Evolutionary conservation across 64 coral and sea anemone species (phyloP), one percentile per base, ranked within the genome.

Genomic region (Pocillopora verrucosa): DNA sequence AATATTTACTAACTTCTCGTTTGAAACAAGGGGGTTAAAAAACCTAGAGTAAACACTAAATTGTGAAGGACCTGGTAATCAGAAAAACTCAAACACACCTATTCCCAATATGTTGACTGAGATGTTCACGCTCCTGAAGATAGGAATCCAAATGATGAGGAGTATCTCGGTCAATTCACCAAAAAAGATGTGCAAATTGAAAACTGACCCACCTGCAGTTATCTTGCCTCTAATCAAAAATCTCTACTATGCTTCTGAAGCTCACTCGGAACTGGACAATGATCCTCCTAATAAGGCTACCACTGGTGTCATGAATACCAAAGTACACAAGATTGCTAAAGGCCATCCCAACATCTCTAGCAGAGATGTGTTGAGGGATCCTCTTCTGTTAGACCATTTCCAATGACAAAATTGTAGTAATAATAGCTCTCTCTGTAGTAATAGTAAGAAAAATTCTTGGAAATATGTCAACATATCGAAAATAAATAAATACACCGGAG

Each of bases 211-310:
- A 87, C n/a, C 92, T 88, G 73, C n/a, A n/a, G 82, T 77, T 61
- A 94, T 90, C 20, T 94, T 94, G 80, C 88, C 88, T 20, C 80
- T 94, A 20, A 90, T 94, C 60, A 77, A n/a, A 79, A 94, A 94
- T 58, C 81, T 90, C 24, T 87, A 94, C 61, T 5, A 34, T 9
- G 41, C 12, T 62, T 12, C 80, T 76, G 77, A 90, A 73, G 56
- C 73, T 62, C 37, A 72, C 17, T 58, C 80, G 26, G 76, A 87
- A 87, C 75, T 83, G 79, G 83, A 34, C 34, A 63, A 92, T 80
- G 87, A 75, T 72, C 73, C 17, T 63, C 11, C 20, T 19, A 74
- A 88, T 13, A 80, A 16, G 45, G 35, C 84, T 61, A 41, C 72
- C 84, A 81, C 35, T 70, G 84, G 91, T 88, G 58, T 37, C 62